Evolutionary conservation across 2,888 invertebrate genomes (phyloP), one percentile per base, ranked within the genome.

Genomic region (Drosophila aldrichi): DNA sequence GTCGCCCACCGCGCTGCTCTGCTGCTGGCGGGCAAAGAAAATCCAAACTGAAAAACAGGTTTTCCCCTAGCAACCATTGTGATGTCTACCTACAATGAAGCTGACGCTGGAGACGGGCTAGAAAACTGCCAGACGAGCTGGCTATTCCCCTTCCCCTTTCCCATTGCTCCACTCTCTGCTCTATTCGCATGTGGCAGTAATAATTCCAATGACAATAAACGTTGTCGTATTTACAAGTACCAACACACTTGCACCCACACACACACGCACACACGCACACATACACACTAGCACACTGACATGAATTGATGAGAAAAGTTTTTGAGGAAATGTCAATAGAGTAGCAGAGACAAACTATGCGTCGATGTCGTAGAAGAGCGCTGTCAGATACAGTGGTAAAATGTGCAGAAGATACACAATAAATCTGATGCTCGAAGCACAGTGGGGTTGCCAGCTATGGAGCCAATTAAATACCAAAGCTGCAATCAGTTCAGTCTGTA

Each of bases 201-300:
- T 87, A 89, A 88, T 88, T 89, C 81, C 83, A 89, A 81, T 89
- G 88, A 86, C 86, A 88, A 89, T 88, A 89, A 89, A 89, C 86
- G 86, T 82, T 84, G 85, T 82, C 85, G 88, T 89, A 86, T 89
- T 88, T 89, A 81, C 85, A 80, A 79, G 82, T 80, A 80, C 86
- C 57, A 62, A 83, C 66, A 80, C 68, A 76, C 74, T 62, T 48
- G 68, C 61, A 60, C 60, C 43, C 62, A 56, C 41, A 44, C 72
- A 65, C 66, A 8, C 9, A 70, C 61, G 48, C 62, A 43, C 58
- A 55, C 36, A 56, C 74, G 78, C 62, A 77, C 43, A 55, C 72
- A 67, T 64, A n/a, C 10, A 72, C 61, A 55, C 63, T 58, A 52
- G 66, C 79, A 48, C 81, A 59, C 72, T 74, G 89, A 78, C 79